Base-by-base conservation (phyloP, 2,888 invertebrate genomes). In the Pandemis cinnamomeana region DNA sequence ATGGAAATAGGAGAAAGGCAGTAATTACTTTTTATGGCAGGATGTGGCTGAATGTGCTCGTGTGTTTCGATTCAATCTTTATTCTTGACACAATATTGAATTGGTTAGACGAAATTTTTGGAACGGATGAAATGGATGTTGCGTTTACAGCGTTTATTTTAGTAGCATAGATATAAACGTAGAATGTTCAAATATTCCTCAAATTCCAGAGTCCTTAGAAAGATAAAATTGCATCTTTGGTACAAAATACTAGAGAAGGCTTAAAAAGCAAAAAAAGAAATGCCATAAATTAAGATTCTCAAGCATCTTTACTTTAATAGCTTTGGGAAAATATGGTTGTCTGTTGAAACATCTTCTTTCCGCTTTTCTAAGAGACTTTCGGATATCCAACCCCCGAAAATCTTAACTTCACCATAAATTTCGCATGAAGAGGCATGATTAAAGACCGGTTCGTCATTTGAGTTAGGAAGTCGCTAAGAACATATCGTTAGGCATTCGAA, bases 401-500 rank as follows among this genome's bases (percentile, higher is more conserved):
- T 58, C 27, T 64, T 27, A 63, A 67, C 62, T 72, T 36, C n/a
- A 51, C 42, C 74, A 75, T 67, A 53, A 62, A 20, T 44, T 67
- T 62, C 66, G 62, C 74, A 67, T 75, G 71, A 75, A 5, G 61
- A 68, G 44, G 46, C 63, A 51, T 71, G 27, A 58, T 63, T 53
- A 67, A 71, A 75, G 67, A 67, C 13, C 64, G n/a, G 15, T 58
- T 75, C 75, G 61, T 71, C 71, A 71, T 71, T 75, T 75, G 71
- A 71, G 63, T 71, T 71, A 44, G 71, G 67, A 71, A 71, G 71
- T 67, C 62, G 62, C 71, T 75, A 67, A 67, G 67, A 64, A 68
- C 48, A 76, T 70, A 70, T 72, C 67, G 51, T 74, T 15, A 61
- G 75, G 63, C 71, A 84, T 86, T 88, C 84, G 82, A 80, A 86